Evolutionary conservation across 1,140 invertebrate genomes (phyloP), one percentile per base, ranked within the genome.

Genomic region (Drosophila punjabiensis): DNA sequence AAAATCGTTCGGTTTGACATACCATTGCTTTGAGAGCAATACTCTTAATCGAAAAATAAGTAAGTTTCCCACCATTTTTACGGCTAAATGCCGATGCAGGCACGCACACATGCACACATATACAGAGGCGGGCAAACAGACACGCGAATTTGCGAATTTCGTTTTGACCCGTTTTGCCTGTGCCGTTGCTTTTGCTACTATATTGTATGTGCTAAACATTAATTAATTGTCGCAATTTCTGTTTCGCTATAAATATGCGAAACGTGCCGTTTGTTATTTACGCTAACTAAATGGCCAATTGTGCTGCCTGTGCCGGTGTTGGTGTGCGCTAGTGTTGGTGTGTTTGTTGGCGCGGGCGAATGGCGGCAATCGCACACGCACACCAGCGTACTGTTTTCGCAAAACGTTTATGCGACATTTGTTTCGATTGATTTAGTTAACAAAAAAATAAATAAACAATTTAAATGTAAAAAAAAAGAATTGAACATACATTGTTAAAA

Each of bases 91-190:
- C 43, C 48, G 50, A 56, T 60, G 43, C 24, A 65, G 28, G 63
- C 61, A 68, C 39, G 45, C 37, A 20, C 41, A 50, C 59, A 67
- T 37, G n/a, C 41, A 45, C 24, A 59, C 66, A 56, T 37, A 53
- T 20, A 63, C 58, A 78, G 4, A 20, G 53, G 53, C 52, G 52
- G 52, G 52, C 53, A 61, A 65, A 43, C 58, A 62, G 66, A 65
- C 73, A 78, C 61, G 77, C 75, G 69, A 88, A 78, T 74, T 88
- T 81, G 81, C 81, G 68, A 88, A 88, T 84, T 68, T 81, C 35
- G 48, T 53, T 79, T 60, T 70, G 75, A 39, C 64, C 73, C 14
- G 41, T 41, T 75, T 64, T 8, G 55, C 32, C 3, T 18, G 50
- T 33, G 37, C n/a, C 39, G 55, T 73, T 73, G 35, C 35, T 30